These are phyloP conservation scores for Scelioninae gen. 1 DNA, from an alignment of 2,888 invertebrate genomes.

Conservation along the genomic window DNA sequence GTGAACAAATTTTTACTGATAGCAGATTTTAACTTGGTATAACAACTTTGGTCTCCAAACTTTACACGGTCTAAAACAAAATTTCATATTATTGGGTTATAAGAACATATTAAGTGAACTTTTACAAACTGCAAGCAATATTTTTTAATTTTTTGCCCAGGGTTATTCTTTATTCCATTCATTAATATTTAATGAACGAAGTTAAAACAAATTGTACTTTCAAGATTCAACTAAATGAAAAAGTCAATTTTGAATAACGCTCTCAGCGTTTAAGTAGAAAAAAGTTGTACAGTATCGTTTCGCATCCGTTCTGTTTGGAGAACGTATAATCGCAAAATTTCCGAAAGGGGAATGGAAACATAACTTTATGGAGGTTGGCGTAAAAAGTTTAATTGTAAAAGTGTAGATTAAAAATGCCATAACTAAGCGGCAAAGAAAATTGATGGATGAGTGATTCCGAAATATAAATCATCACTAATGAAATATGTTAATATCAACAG, in stretches of 20 bases:
- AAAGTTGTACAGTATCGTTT: constrained; percentile 32
- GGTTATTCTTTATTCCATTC: constrained; percentile 1
- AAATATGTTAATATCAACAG: no score
- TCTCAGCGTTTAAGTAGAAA: constrained; percentile 15
- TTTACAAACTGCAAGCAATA: no score
- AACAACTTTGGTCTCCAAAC: no score
- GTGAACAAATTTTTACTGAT: no score
- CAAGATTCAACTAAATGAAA: constrained; percentile 20
- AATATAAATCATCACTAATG: background rate
- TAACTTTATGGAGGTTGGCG: constrained; percentile 23
- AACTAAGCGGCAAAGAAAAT: constrained; percentile 24
- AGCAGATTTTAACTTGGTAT: no score
- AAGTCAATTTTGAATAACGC: constrained; percentile 29
- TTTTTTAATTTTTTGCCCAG: constrained; percentile 1
- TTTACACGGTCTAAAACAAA: no score
- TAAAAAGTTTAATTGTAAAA: constrained; percentile 46
- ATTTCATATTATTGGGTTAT: no score
- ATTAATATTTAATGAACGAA: constrained; percentile 12
- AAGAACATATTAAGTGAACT: no score
- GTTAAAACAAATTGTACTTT: constrained; percentile 21
- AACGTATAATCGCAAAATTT: constrained; percentile 32
- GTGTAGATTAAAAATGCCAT: constrained; percentile 25
- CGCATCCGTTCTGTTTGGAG: constrained; percentile 6
- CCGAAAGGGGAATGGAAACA: constrained; percentile 29
- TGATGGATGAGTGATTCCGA: constrained; percentile 14